Percentiles rank a stretch among this genome's conserved stretches.
These are phyloP conservation scores for Torymus aiolomorphi DNA, from an alignment of 2,888 invertebrate species.

Conservation along the genomic window DNA sequence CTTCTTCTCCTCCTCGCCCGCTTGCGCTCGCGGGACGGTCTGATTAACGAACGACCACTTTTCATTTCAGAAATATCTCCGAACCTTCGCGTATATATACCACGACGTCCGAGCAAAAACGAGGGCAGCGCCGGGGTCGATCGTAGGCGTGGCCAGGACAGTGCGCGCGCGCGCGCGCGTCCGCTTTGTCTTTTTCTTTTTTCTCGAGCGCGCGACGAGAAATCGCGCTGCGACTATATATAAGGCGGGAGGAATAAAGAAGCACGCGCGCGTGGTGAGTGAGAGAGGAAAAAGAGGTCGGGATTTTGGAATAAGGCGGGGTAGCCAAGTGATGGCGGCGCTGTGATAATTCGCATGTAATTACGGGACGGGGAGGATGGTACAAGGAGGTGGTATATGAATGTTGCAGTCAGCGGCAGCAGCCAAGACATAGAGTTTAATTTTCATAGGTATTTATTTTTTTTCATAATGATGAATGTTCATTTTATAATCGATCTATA, in stretches of 20 bases:
- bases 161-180: conserved; percentile 27
- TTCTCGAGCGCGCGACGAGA: conserved; percentile 23
- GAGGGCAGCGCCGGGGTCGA: conserved; percentile 65
- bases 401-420: too few species aligned
- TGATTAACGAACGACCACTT: conserved; percentile 73
- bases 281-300: conserved; percentile 33
- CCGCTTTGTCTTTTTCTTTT: conserved; percentile 14
- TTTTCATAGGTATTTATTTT: conserved; percentile 70
- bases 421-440: conserved; percentile 55
- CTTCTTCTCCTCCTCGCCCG: conserved; percentile 10
- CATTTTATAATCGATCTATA: conserved; percentile 75
- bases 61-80: conserved; percentile 68
- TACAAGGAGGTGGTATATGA: too few species aligned
- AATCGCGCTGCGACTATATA: conserved; percentile 16
- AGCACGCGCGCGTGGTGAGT: not conserved
- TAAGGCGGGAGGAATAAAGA: conserved; percentile 8
- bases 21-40: conserved; percentile 65
- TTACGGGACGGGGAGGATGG: conserved; percentile 11
- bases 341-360: conserved; percentile 51
- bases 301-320: conserved; percentile 30
- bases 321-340: conserved; percentile 31
- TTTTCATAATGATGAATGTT: conserved; percentile 74
- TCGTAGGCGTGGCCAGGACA: conserved; percentile 67
- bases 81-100: conserved; percentile 55
- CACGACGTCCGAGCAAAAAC: conserved; percentile 60